These are phyloP conservation scores for Parazoanthus darwini DNA, from an alignment of 92 coral and sea anemone species.

Conservation along the genomic window DNA sequence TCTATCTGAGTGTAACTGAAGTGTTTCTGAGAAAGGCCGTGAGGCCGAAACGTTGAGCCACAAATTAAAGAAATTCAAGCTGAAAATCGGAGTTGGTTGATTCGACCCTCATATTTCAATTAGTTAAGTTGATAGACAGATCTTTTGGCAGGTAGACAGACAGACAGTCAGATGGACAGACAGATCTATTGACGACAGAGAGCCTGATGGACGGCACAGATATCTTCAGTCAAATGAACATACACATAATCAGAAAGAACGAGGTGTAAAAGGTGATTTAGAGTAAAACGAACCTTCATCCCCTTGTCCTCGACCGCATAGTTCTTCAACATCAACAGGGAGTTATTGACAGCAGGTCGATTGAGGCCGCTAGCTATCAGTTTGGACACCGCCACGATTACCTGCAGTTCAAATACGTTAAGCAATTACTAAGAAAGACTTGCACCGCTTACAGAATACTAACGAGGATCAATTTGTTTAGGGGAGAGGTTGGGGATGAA, in stretches of 20 bases:
- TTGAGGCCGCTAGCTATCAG: conserved; percentile 92
- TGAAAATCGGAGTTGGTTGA: no score
- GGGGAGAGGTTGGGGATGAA: not conserved
- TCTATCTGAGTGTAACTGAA: no score
- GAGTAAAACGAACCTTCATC: conserved; percentile 67
- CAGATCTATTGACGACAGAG: no score
- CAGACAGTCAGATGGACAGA: no score
- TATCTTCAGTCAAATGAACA: not conserved
- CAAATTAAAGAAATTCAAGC: no score
- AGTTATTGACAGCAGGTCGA: conserved; percentile 86
- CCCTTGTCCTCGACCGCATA: conserved; percentile 93
- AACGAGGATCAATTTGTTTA: no score
- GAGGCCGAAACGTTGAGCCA: no score
- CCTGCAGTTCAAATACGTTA: conserved; percentile 50
- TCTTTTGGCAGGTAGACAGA: not conserved
- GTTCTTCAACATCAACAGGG: conserved; percentile 81
- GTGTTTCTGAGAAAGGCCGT: no score
- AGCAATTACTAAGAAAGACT: not conserved
- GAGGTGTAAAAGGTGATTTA: not conserved
- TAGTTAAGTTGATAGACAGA: not conserved
- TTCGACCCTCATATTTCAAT: no score
- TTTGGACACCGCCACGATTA: conserved; percentile 95
- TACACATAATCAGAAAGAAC: not conserved
- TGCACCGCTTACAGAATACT: not conserved
- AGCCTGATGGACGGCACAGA: no score